Evolutionary conservation across 2,113 vertebrate genomes (phyloP).

Genomic region (Gobiocypris rarus): DNA sequence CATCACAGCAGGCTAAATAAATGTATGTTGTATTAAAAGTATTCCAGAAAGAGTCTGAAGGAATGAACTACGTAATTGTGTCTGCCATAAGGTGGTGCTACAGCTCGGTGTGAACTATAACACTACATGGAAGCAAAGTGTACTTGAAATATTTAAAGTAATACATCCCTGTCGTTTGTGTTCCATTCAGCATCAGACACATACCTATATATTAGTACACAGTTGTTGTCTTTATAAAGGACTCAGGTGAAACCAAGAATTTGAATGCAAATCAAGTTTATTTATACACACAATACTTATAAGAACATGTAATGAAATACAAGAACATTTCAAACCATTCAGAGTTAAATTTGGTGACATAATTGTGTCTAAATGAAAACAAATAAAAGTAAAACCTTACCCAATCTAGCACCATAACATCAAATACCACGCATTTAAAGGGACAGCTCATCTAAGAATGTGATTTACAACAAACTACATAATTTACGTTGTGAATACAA

Average conservation of each 20-base stretch:
- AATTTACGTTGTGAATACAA: neutral
- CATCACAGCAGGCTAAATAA: neutral
- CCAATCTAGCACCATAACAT: neutral
- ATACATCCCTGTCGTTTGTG: neutral
- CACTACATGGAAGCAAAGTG: neutral
- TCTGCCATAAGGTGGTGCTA: slow-evolving; percentile 37
- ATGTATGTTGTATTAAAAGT: neutral
- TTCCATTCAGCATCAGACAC: neutral
- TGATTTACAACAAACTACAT: neutral
- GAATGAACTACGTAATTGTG: neutral
- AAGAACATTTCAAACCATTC: neutral
- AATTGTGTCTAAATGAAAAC: neutral
- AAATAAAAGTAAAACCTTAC: too few species aligned
- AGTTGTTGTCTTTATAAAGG: neutral
- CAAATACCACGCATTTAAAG: neutral
- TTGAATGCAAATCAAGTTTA: neutral
- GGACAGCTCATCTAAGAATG: neutral
- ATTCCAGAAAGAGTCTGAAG: neutral
- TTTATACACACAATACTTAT: neutral
- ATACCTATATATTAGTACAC: neutral
- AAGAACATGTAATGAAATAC: neutral
- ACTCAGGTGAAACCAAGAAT: neutral
- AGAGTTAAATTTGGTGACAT: neutral
- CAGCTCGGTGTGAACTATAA: neutral
- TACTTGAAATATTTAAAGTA: neutral